Evolutionary conservation across 2,113 vertebrate species (phyloP), one percentile per base, ranked within the genome.

Genomic region (Oryzias javanicus): DNA sequence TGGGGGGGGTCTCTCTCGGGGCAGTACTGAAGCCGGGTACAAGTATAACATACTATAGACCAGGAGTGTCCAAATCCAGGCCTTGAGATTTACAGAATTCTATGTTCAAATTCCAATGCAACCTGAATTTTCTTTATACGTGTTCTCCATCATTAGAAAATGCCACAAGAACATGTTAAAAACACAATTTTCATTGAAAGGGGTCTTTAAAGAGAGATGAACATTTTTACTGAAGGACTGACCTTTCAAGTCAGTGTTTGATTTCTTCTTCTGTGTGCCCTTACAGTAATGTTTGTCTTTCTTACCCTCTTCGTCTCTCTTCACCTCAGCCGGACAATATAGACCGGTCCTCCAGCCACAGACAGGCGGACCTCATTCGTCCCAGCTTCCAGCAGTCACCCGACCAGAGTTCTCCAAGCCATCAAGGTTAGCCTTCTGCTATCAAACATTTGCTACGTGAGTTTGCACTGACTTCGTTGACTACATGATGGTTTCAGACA

Each of bases 241-340:
- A 69, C 56, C 12, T 6, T 5, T 41, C 0, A 22, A 27, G 25
- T 5, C 6, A 27, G 5, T 27, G 25, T 27, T 27, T 27, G 3
- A 5, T 27, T 27, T 27, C 6, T 27, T 27, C 5, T 25, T 25
- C 5, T 22, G 18, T 54, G 16, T n/a, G 14, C n/a, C 16, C 16
- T 45, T 4, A 42, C 19, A 42, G 13, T 27, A 27, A 4, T 42
- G 46, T 12, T 0, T 6, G 14, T 25, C 66, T 27, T 17, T 8
- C 15, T 17, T 29, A 24, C 24, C 55, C 14, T 46, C 42, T 24
- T 35, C 25, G 42, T 4, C 45, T 64, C 45, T 74, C 15, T 74
- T n/a, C 75, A 29, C 61, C 40, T 82, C 72, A 89, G 83, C 90
- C 96, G 94, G 95, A 95, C 80, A 94, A 93, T 73, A 93, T 93